phyloP scores from a whole-genome alignment of 2,797 vertebrate genomes.

The Falco rusticolus region DNA sequence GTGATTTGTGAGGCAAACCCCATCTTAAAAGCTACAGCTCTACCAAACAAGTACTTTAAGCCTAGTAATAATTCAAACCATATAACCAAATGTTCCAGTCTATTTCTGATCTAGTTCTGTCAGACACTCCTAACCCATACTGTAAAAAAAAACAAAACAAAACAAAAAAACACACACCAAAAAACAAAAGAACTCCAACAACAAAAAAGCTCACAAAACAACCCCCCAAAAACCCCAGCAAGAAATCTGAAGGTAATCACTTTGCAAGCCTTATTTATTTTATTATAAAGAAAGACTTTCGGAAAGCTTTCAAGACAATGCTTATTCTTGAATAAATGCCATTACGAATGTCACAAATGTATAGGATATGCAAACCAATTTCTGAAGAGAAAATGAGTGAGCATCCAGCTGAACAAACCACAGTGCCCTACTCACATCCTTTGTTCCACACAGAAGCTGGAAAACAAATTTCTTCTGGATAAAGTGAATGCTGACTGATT shows the following conservation, averaged over 20 bases:
- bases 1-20: not conserved
- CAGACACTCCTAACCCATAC: conserved; percentile 19
- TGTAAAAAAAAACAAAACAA: not conserved
- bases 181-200: not conserved
- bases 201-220: not conserved
- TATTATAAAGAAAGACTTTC: conserved; percentile 28
- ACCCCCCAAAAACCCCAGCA: not conserved
- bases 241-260: not conserved
- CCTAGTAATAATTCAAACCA: conserved; percentile 16
- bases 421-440: not conserved
- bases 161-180: too few relatives aligned
- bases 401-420: conserved; percentile 53
- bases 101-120: conserved; percentile 40
- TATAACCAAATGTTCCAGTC: not conserved
- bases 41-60: not conserved
- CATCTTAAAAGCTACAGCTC: not conserved
- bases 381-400: conserved; percentile 14
- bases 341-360: conserved; percentile 8
- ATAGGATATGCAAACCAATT: not conserved
- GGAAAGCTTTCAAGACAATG: conserved; percentile 47
- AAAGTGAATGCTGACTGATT: not conserved
- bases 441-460: not conserved
- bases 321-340: conserved; percentile 57
- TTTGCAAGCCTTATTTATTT: conserved; percentile 32
- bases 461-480: not conserved